phyloP scores from a whole-genome alignment of 2,888 invertebrate species.

The Temnothorax rugatulus region DNA sequence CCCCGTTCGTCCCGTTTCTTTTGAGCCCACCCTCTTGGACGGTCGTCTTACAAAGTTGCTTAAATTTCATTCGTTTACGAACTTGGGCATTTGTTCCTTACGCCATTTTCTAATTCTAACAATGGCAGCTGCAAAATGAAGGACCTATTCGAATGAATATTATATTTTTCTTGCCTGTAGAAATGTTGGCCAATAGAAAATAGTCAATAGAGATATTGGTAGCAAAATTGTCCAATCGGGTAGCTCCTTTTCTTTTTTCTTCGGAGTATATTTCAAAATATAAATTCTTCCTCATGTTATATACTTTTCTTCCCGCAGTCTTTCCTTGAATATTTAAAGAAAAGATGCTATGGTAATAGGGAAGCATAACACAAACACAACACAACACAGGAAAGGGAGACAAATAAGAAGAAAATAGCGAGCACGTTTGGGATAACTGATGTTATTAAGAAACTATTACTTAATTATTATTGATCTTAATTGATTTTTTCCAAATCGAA shows the following conservation, averaged over 20 bases:
- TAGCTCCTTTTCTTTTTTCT: not conserved
- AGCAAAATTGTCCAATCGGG: not conserved
- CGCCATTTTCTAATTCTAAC: not conserved
- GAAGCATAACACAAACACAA: not conserved
- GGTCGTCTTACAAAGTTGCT: not conserved
- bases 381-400: no score
- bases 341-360: not conserved
- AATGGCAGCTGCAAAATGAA: not conserved
- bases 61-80: not conserved
- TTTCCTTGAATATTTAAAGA: no score
- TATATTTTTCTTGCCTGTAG: not conserved
- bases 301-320: no score
- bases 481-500: not conserved
- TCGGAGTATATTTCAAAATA: not conserved
- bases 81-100: not conserved
- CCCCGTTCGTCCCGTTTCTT: no score
- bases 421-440: not conserved
- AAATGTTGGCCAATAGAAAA: not conserved
- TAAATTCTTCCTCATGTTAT: no score
- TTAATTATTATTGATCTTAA: not conserved
- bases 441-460: not conserved
- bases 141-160: no score
- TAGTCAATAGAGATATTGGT: not conserved
- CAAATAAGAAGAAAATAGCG: not conserved
- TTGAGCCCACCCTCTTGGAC: constrained; percentile 6